Conservation (phyloP, 2,797 vertebrate genomes). For the Prunella strophiata region DNA sequence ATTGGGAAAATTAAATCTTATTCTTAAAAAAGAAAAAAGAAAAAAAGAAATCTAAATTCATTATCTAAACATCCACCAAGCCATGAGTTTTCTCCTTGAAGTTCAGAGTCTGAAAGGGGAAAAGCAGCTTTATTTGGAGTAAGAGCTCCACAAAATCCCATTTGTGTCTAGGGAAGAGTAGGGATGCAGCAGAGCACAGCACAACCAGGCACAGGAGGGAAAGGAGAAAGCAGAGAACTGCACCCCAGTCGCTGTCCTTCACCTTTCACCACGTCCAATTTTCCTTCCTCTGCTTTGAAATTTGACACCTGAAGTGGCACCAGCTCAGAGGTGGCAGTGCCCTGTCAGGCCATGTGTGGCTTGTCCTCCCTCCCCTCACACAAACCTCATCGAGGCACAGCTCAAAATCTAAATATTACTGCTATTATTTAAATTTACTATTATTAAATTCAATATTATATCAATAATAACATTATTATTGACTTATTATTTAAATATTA, state of each 20-base stretch:
- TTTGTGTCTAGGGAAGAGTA: not conserved
- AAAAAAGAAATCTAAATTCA: not conserved
- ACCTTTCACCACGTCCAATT: not conserved
- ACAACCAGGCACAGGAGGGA: not conserved
- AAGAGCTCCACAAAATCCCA: not conserved
- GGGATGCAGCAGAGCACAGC: not conserved
- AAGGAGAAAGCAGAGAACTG: no score
- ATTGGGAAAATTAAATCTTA: not conserved
- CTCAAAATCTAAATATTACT: no score
- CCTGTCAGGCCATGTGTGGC: not conserved
- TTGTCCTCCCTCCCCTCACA: no score
- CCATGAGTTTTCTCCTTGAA: not conserved
- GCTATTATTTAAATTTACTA: no score
- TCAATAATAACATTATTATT: not conserved
- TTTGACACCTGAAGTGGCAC: not conserved
- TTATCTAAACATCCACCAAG: not conserved
- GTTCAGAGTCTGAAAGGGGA: not conserved
- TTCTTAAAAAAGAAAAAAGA: not conserved
- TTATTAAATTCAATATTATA: not conserved
- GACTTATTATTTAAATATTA: not conserved
- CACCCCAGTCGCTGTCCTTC: not conserved
- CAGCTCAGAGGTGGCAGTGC: not conserved
- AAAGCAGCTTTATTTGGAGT: slow-evolving; percentile 39
- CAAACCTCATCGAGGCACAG: no score
- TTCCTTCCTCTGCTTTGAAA: not conserved